These are phyloP conservation scores for Buphagus erythrorhynchus DNA, from an alignment of 2,797 vertebrate species.

Conservation along the genomic window DNA sequence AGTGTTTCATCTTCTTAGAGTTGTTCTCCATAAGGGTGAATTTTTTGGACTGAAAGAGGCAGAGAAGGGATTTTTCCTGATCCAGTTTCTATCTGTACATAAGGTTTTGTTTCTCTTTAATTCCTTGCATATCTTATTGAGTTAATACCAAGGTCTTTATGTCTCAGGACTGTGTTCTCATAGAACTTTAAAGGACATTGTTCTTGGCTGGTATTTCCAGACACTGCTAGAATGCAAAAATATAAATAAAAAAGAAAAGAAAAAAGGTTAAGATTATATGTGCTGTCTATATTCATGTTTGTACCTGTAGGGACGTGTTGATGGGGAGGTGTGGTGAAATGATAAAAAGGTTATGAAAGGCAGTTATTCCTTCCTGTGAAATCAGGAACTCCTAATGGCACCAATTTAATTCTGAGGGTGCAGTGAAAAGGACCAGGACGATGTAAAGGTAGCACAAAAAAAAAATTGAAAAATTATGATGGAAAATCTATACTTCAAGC, in stretches of 20 bases:
- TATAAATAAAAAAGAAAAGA: neutral
- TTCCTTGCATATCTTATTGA: neutral
- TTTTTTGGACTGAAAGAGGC: neutral
- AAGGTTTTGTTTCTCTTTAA: neutral
- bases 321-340: neutral
- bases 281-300: neutral
- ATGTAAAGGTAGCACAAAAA: neutral
- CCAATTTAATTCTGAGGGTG: neutral
- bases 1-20: neutral
- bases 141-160: neutral
- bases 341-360: neutral
- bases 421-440: neutral
- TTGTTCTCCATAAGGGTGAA: neutral
- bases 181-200: neutral
- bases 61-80: neutral
- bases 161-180: neutral
- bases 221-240: neutral
- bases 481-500: slow-evolving; percentile 34
- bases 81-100: neutral
- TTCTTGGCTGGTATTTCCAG: neutral
- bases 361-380: neutral
- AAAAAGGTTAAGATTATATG: neutral
- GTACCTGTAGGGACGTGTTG: neutral
- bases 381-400: neutral
- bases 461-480: slow-evolving; percentile 35